Percentiles rank a stretch among this genome's conserved stretches.
Conservation (phyloP, 1,140 invertebrate species). For the Fopius arisanus region DNA sequence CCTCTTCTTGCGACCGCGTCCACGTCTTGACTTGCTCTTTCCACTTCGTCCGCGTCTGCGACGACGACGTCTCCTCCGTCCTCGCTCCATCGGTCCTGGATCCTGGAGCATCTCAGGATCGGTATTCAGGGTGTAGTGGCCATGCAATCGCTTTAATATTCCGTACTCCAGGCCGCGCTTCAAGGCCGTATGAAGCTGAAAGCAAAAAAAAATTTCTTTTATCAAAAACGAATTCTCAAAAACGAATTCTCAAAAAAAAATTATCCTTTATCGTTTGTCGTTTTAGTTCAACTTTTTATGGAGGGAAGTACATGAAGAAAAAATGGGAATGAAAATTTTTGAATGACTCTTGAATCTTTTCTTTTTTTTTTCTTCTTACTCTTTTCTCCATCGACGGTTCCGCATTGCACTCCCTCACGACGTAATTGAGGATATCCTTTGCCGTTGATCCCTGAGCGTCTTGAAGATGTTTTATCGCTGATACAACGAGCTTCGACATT, state of each 20-base stretch:
- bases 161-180: constrained; percentile 57
- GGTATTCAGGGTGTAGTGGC: constrained; percentile 50
- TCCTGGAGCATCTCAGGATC: constrained; percentile 30
- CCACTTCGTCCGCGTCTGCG: constrained; percentile 10
- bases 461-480: constrained; percentile 52
- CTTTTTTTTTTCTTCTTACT: constrained; percentile 36
- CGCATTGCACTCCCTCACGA: constrained; percentile 48
- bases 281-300: too few species aligned
- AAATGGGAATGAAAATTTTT: background rate
- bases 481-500: constrained; percentile 51
- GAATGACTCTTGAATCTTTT: too few species aligned
- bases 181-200: constrained; percentile 50
- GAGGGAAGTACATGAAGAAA: background rate
- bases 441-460: constrained; percentile 54
- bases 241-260: background rate
- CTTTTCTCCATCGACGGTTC: constrained; percentile 47
- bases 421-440: constrained; percentile 58
- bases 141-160: constrained; percentile 46
- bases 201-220: constrained; percentile 15
- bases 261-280: constrained; percentile 32
- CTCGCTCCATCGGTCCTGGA: constrained; percentile 31
- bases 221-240: background rate
- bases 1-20: constrained; percentile 20
- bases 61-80: constrained; percentile 2
- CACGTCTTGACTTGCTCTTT: constrained; percentile 27